Percentiles rank a stretch among this genome's conserved stretches.
These are phyloP conservation scores for Peromyscus leucopus DNA, from an alignment of 2,113 vertebrate species.

Conservation along the genomic window DNA sequence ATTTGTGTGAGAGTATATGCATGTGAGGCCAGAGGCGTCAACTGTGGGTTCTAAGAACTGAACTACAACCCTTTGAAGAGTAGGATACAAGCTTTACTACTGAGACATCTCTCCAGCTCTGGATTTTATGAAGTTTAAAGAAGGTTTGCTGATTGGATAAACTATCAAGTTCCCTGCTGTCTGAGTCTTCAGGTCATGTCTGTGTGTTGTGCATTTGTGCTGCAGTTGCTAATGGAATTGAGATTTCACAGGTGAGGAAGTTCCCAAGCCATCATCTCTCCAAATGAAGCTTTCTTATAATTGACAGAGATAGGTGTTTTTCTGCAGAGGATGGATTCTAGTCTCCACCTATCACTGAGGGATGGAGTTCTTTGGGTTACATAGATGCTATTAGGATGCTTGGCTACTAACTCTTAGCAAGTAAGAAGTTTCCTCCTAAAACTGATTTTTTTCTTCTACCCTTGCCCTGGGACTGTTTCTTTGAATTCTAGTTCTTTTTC, in stretches of 20 bases:
- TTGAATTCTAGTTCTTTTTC: neutral
- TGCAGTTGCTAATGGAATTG: neutral
- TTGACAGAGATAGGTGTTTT: neutral
- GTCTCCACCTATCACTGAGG: neutral
- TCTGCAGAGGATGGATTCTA: neutral
- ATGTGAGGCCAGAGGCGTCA: neutral
- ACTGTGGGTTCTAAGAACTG: neutral
- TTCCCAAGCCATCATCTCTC: neutral
- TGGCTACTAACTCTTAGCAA: neutral
- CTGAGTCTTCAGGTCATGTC: neutral
- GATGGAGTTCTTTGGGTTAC: neutral
- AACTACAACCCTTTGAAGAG: neutral
- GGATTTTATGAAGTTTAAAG: neutral
- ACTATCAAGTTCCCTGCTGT: neutral
- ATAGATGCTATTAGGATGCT: neutral
- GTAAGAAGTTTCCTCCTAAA: neutral
- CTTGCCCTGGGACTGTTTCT: neutral
- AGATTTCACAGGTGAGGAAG: neutral
- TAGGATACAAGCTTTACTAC: neutral
- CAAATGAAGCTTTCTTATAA: neutral
- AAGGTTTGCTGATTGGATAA: neutral
- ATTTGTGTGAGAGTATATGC: neutral
- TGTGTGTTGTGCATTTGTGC: neutral
- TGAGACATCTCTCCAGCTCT: neutral
- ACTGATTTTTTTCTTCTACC: neutral